Evolutionary conservation across 1,140 invertebrate species (phyloP).

Genomic region (Cyclina sinensis): DNA sequence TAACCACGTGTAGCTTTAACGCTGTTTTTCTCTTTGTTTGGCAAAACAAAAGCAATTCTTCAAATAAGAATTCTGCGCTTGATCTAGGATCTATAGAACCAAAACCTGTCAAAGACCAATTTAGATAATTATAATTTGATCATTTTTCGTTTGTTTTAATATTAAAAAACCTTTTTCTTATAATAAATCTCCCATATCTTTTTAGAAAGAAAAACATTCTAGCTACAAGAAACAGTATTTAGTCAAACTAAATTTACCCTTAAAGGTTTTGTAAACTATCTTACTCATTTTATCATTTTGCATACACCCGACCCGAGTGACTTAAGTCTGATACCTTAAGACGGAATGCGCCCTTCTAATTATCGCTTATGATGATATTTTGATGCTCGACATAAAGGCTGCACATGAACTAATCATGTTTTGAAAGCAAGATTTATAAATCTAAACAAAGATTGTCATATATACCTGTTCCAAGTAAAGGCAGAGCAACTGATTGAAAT

Average conservation of each 20-base stretch:
- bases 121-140: neutral
- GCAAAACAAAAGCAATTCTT: neutral
- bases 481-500: conserved; percentile 29
- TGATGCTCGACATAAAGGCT: neutral
- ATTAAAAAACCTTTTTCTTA: neutral
- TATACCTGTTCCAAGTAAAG: conserved; percentile 64
- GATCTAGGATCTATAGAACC: neutral
- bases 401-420: neutral
- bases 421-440: neutral
- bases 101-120: neutral
- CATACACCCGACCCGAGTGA: neutral
- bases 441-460: neutral
- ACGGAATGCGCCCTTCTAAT: neutral
- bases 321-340: neutral
- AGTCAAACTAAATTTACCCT: no score
- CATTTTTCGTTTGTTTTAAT: neutral
- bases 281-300: neutral
- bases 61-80: neutral
- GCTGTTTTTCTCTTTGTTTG: neutral
- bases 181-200: neutral
- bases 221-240: neutral
- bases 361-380: neutral
- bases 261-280: no score
- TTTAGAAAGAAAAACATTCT: neutral
- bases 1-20: neutral